Evolutionary conservation across 2,797 vertebrate genomes (phyloP).

Genomic region (Lutra lutra): DNA sequence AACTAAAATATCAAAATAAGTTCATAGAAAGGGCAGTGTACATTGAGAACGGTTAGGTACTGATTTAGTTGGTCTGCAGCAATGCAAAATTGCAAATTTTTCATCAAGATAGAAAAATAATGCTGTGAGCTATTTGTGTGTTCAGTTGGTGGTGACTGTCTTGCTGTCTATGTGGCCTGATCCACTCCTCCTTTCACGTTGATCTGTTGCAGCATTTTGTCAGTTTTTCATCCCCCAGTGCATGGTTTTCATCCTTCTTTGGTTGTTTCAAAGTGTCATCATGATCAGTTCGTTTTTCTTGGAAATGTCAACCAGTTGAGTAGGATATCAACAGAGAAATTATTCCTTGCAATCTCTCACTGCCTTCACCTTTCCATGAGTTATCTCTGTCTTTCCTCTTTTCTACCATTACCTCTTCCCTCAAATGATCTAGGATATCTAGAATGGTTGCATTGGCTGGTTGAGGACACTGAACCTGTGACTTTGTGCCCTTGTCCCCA

Average conservation of each 20-base stretch:
- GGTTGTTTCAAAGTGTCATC: neutral
- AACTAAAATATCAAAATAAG: neutral
- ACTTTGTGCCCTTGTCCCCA: neutral
- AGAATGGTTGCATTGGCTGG: neutral
- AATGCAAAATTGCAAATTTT: neutral
- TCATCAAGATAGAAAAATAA: conserved; percentile 3
- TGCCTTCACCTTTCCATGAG: neutral
- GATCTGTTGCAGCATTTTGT: neutral
- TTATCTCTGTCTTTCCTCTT: neutral
- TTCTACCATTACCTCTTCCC: neutral
- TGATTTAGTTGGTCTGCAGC: neutral
- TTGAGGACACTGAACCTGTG: neutral
- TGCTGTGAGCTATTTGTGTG: neutral
- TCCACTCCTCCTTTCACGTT: neutral
- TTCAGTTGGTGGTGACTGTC: neutral
- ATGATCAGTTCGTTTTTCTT: conserved; percentile 18
- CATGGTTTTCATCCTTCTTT: neutral
- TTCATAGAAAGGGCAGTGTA: neutral
- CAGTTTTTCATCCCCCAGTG: neutral
- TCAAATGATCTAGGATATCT: neutral
- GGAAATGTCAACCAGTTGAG: neutral
- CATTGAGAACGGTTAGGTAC: neutral
- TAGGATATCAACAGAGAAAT: neutral
- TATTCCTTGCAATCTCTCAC: neutral
- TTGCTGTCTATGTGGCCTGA: neutral